These are phyloP conservation scores for Stenotaenia linearis DNA, from an alignment of 2,888 invertebrate genomes.

Conservation along the genomic window DNA sequence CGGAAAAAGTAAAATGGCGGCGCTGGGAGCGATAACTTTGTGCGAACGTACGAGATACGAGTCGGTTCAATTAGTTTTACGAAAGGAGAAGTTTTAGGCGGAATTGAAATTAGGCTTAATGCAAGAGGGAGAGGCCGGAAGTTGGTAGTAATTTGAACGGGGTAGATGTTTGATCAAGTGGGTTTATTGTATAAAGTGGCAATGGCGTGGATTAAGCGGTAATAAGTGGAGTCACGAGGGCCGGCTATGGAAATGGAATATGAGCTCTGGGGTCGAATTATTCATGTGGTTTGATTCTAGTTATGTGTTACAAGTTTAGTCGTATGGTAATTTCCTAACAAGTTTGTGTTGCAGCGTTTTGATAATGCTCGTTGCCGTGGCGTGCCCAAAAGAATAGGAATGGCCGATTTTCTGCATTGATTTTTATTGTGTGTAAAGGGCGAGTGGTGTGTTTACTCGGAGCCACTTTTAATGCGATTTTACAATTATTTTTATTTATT, in stretches of 20 bases:
- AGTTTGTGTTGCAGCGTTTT: not conserved
- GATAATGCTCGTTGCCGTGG: not conserved
- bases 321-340: not conserved
- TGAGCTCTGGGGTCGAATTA: conserved; percentile 10
- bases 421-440: not conserved
- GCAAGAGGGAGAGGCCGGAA: not conserved
- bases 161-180: conserved; percentile 21
- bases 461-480: too few relatives aligned
- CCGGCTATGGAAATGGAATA: conserved; percentile 2
- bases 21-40: not conserved
- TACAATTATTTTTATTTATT: too few relatives aligned
- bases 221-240: conserved; percentile 1
- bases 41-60: too few relatives aligned
- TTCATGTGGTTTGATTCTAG: conserved; percentile 21
- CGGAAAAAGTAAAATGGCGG: not conserved
- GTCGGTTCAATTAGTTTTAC: not conserved
- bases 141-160: not conserved
- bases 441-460: not conserved
- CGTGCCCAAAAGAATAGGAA: not conserved
- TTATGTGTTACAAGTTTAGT: conserved; percentile 3
- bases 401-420: not conserved
- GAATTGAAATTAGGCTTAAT: not conserved
- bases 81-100: not conserved
- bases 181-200: not conserved
- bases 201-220: conserved; percentile 8